Base-by-base conservation (phyloP, 2,113 vertebrate genomes). In the Pipa parva region DNA sequence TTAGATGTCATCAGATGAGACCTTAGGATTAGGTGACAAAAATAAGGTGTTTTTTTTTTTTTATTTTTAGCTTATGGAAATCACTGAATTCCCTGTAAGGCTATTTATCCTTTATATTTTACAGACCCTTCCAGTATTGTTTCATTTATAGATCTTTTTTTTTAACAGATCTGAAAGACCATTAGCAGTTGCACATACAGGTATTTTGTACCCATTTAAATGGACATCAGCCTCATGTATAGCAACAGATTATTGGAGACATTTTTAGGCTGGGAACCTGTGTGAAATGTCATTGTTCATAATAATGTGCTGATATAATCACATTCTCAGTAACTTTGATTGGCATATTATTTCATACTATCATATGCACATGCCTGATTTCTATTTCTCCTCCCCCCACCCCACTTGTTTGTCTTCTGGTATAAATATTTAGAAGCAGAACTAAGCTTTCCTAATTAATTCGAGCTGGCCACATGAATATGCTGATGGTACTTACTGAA, bases 371-470 rank as follows among this genome's bases (percentile, higher is more conserved):
- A 67, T 42, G 48, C 55, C 63, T 64, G n/a, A n/a, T n/a, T n/a
- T n/a, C n/a, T n/a, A n/a, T n/a, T n/a, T n/a, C n/a, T n/a, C n/a
- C n/a, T n/a, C n/a, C n/a, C n/a, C n/a, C n/a, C n/a, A 9, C 22
- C 9, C 50, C 54, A 61, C 37, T 59, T 68, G 56, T 51, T 60
- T 68, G 65, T 59, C 56, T 60, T 68, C 21, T 55, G 64, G 64
- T 59, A 52, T 69, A 61, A 54, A 61, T 70, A 70, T 70, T 70
- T 70, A 61, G 58, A 61, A 61, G 48, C 56, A 59, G 64, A 59
- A 28, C 64, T 59, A 45, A 59, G 45, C 45, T 59, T 59, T 59
- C 42, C 57, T 69, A 59, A 60, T 68, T 68, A 60, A 68, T 68
- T 60, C 31, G 56, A 59, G 65, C 48, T 52, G 56, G 56, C 54